These are phyloP conservation scores for Montipora foliosa DNA, from an alignment of 64 coral and sea anemone genomes.

Conservation along the genomic window DNA sequence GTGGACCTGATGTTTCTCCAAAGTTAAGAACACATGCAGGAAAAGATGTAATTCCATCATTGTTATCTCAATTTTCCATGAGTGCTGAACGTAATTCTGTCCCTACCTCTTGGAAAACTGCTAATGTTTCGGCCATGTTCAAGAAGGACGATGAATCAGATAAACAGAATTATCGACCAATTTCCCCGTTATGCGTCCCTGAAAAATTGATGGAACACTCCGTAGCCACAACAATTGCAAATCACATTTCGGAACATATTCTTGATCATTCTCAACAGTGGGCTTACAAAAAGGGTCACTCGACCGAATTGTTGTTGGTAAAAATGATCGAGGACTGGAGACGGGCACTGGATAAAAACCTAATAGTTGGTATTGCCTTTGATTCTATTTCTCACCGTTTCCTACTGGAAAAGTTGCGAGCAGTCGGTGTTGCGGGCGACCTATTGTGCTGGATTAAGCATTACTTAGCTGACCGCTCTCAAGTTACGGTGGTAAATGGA, in stretches of 20 bases:
- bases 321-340: too few species aligned
- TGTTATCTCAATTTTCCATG: too few species aligned
- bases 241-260: constrained; percentile 39
- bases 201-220: constrained; percentile 39
- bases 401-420: too few species aligned
- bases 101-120: not conserved
- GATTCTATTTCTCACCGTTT: constrained; percentile 5
- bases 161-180: constrained; percentile 35
- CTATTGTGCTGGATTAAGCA: constrained; percentile 40
- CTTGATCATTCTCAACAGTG: constrained; percentile 35
- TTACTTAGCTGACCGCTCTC: constrained; percentile 25
- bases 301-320: not conserved
- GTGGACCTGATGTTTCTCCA: not conserved
- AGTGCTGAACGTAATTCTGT: too few species aligned
- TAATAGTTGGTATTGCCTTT: constrained; percentile 43
- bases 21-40: not conserved
- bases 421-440: not conserved
- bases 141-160: too few species aligned
- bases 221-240: constrained; percentile 17
- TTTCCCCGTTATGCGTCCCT: constrained; percentile 41
- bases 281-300: constrained; percentile 37
- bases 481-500: constrained; percentile 30
- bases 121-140: too few species aligned
- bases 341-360: not conserved
- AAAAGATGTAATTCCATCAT: not conserved